Evolutionary conservation across 2,113 vertebrate genomes (phyloP).

Genomic region (Pungitius pungitius): DNA sequence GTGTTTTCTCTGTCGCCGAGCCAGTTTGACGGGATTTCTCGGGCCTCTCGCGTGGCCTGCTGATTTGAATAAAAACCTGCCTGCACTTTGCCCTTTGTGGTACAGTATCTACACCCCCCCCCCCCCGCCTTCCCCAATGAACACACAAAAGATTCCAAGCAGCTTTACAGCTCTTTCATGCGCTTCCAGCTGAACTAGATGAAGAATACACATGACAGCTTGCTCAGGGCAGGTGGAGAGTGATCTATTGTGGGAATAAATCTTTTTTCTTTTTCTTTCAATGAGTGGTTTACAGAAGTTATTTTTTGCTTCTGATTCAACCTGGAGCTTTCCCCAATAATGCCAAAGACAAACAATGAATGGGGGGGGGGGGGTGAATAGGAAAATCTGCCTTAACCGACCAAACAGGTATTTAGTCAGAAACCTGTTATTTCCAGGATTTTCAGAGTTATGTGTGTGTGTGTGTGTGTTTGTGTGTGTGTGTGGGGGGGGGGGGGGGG

Average conservation of each 20-base stretch:
- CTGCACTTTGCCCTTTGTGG: constrained; percentile 69
- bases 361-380: not conserved
- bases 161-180: constrained; percentile 16
- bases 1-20: constrained; percentile 41
- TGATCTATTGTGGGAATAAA: not conserved
- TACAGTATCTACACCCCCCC: constrained; percentile 43
- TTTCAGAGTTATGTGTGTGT: not conserved
- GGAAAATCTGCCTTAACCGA: not conserved
- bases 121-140: constrained; percentile 20
- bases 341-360: not conserved
- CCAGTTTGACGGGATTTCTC: constrained; percentile 69
- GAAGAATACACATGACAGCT: not conserved
- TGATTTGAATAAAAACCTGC: constrained; percentile 49
- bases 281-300: not conserved
- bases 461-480: no score
- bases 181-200: not conserved
- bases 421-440: constrained; percentile 8
- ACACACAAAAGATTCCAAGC: constrained; percentile 25
- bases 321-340: not conserved
- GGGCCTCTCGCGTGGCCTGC: constrained; percentile 1
- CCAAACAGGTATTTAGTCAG: not conserved
- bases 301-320: not conserved
- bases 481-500: no score
- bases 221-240: not conserved
- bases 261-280: not conserved